Evolutionary conservation across 2,113 vertebrate species (phyloP).

Genomic region (Solenodon paradoxus): DNA sequence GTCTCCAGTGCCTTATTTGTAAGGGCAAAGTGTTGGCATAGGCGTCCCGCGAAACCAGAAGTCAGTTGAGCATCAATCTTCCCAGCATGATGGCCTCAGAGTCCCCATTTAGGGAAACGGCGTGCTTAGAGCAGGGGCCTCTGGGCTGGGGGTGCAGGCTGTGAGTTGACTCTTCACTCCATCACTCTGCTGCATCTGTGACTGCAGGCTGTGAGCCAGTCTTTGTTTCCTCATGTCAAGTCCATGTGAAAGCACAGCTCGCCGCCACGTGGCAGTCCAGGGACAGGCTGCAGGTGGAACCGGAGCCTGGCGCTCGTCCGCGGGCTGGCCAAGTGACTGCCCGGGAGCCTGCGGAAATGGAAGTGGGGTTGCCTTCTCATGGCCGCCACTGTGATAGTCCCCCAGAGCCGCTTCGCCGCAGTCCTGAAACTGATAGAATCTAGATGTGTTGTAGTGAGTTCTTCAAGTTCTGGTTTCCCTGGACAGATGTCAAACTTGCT

Average conservation of each 20-base stretch:
- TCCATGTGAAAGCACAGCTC: too few species aligned
- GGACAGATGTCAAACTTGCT: slow-evolving; percentile 1
- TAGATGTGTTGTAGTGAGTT: slow-evolving; percentile 9
- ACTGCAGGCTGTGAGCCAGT: not conserved
- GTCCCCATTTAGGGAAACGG: not conserved
- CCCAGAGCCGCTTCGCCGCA: not conserved
- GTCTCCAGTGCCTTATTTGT: not conserved
- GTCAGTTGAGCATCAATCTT: not conserved
- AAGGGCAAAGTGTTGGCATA: not conserved
- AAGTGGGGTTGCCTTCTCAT: too few species aligned
- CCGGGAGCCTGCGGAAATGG: not conserved
- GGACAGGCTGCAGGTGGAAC: too few species aligned
- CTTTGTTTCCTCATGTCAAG: not conserved
- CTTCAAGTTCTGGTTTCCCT: slow-evolving; percentile 24
- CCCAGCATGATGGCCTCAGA: not conserved
- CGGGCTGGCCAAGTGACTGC: too few species aligned
- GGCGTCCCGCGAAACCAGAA: not conserved
- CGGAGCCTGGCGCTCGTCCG: too few species aligned
- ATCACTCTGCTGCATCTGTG: not conserved
- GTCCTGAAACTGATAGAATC: not conserved
- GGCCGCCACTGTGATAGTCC: not conserved
- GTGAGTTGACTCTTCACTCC: not conserved
- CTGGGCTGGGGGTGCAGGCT: too few species aligned
- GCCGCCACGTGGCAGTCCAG: too few species aligned
- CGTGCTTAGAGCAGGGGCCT: too few species aligned